Conservation (phyloP, 2,888 invertebrate species). For the Achlya flavicornis region DNA sequence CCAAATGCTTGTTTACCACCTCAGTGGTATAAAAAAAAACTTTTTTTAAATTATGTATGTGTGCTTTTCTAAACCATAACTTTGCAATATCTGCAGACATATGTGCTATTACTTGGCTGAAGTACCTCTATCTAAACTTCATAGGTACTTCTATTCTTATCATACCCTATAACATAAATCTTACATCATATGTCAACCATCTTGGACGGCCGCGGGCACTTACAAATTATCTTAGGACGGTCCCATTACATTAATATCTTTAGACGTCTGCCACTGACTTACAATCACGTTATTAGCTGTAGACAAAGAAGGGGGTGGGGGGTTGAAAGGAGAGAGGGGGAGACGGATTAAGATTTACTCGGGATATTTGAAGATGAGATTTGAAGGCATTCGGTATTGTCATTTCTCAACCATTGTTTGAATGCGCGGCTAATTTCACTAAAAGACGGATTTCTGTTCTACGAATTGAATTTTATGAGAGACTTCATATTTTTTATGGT, state of each 20-base stretch:
- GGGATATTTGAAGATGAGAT: conserved; percentile 75
- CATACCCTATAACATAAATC: conserved; percentile 27
- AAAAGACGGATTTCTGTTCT: conserved; percentile 26
- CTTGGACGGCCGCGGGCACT: conserved; percentile 39
- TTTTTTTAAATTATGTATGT: no score
- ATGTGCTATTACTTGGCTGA: no score
- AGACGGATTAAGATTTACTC: conserved; percentile 71
- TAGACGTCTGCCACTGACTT: conserved; percentile 61
- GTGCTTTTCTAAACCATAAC: no score
- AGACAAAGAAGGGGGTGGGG: conserved; percentile 44
- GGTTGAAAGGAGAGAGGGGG: conserved; percentile 26
- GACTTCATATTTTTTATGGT: not conserved
- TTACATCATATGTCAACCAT: conserved; percentile 27
- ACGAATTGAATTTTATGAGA: not conserved
- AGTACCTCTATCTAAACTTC: not conserved
- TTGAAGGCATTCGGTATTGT: conserved; percentile 58
- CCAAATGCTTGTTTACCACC: no score
- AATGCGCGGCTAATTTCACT: conserved; percentile 45
- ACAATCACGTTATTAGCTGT: conserved; percentile 61
- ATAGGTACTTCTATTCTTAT: not conserved
- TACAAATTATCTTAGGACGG: conserved; percentile 49
- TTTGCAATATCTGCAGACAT: no score
- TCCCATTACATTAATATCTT: conserved; percentile 70
- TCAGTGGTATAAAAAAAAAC: no score
- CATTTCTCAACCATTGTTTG: conserved; percentile 52